Evolutionary conservation across 2,888 invertebrate species (phyloP).

Genomic region (Antheraea yamamai): DNA sequence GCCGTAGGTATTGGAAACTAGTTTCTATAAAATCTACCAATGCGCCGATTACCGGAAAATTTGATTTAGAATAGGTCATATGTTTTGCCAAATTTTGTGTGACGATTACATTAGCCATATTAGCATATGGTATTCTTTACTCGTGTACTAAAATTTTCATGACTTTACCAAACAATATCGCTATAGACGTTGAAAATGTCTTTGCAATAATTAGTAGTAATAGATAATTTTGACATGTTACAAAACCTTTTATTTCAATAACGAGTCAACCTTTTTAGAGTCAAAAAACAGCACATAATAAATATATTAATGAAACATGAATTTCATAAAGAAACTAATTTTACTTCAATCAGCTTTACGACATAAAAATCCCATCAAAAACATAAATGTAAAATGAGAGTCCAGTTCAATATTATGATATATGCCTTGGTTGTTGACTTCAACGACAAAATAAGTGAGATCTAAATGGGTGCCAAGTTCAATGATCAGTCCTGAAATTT

Average conservation of each 20-base stretch:
- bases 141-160: conserved; percentile 5
- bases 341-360: neutral
- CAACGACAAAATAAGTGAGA: no score
- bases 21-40: conserved; percentile 66
- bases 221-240: neutral
- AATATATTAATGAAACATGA: neutral
- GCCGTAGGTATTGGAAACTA: conserved; percentile 55
- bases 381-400: no score
- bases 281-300: neutral
- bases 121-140: conserved; percentile 10
- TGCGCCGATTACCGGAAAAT: conserved; percentile 62
- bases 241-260: no score
- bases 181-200: neutral
- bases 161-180: neutral
- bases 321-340: neutral
- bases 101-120: conserved; percentile 41
- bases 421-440: no score
- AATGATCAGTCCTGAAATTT: no score
- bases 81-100: conserved; percentile 40
- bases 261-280: neutral
- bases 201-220: neutral
- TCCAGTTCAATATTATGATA: no score
- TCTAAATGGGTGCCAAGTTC: no score
- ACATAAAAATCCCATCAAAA: neutral
- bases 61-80: conserved; percentile 62